phyloP scores from a whole-genome alignment of 2,113 vertebrate genomes.

The Propithecus coquereli region DNA sequence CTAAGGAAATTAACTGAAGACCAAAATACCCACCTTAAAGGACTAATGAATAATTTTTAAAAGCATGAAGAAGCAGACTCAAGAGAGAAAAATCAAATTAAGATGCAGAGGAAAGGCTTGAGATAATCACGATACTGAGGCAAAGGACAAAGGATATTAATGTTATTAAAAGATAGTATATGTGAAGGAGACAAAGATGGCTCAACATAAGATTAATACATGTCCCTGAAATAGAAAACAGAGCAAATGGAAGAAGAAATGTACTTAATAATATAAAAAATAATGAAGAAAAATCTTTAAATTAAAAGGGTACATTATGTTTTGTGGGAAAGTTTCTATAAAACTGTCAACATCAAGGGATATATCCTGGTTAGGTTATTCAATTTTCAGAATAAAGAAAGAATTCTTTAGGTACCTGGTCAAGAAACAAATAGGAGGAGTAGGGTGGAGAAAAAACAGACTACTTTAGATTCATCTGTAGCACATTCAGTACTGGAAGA shows the following conservation, averaged over 20 bases:
- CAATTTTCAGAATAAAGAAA: background rate
- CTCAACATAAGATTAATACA: background rate
- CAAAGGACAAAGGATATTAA: background rate
- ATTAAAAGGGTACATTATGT: background rate
- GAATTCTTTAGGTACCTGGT: background rate
- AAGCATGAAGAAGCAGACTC: background rate
- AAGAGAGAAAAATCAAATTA: background rate
- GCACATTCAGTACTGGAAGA: background rate
- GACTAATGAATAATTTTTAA: background rate
- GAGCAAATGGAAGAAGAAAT: background rate
- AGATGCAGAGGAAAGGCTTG: background rate
- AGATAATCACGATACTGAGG: background rate
- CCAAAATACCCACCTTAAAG: background rate
- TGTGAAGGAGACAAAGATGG: background rate
- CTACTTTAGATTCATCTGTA: background rate
- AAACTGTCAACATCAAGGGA: background rate
- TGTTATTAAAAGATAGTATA: background rate
- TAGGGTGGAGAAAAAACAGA: background rate
- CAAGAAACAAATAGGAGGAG: background rate
- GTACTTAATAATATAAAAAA: background rate
- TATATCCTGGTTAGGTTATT: background rate
- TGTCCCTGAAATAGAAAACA: background rate
- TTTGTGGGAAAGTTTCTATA: background rate
- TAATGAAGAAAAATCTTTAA: background rate
- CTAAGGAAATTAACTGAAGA: background rate